phyloP scores from a whole-genome alignment of 2,888 invertebrate species.

The Emesis russula region DNA sequence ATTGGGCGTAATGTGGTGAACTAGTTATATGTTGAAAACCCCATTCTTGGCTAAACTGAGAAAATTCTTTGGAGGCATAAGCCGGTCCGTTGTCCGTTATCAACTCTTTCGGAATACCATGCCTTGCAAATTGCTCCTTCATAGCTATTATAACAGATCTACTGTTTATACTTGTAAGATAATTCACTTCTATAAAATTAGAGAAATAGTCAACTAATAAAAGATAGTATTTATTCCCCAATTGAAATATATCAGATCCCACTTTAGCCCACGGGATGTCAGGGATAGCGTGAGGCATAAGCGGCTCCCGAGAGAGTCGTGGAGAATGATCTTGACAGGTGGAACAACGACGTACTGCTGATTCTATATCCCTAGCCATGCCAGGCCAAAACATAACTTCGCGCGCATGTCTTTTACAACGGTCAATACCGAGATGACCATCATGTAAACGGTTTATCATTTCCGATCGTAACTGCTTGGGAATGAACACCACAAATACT shows the following conservation, averaged over 20 bases:
- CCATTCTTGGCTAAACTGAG: constrained; percentile 55
- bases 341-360: constrained; percentile 72
- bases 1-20: constrained; percentile 48
- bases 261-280: constrained; percentile 73
- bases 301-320: constrained; percentile 67
- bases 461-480: constrained; percentile 58
- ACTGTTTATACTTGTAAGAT: constrained; percentile 30
- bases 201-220: constrained; percentile 77
- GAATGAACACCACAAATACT: constrained; percentile 74
- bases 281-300: constrained; percentile 60
- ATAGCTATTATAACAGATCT: constrained; percentile 55
- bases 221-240: constrained; percentile 66
- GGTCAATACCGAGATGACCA: constrained; percentile 87
- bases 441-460: constrained; percentile 86
- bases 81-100: constrained; percentile 80
- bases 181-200: constrained; percentile 68
- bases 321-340: constrained; percentile 65
- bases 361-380: constrained; percentile 82
- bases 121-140: constrained; percentile 72
- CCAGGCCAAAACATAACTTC: constrained; percentile 88
- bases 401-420: constrained; percentile 85
- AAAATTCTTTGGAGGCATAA: constrained; percentile 66
- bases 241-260: constrained; percentile 76
- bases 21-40: constrained; percentile 57
- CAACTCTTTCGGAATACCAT: constrained; percentile 70